phyloP scores from a whole-genome alignment of 64 coral and sea anemone genomes.

The Stichodactyla mertensii region DNA sequence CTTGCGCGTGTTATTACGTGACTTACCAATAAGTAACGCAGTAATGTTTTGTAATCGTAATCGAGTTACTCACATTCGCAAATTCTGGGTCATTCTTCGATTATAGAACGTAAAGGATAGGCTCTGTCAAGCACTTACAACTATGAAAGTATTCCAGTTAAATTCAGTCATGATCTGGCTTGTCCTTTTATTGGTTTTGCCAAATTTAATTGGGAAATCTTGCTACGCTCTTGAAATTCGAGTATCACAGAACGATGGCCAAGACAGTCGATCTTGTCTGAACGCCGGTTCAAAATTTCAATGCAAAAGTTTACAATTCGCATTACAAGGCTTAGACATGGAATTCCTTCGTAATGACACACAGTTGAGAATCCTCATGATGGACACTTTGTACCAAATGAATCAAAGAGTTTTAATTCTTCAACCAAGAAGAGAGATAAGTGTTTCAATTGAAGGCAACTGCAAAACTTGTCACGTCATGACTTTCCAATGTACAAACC shows the following conservation, averaged over 20 bases:
- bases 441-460: slow-evolving; percentile 14
- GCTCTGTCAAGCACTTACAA: not conserved
- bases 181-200: not conserved
- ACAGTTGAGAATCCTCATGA: slow-evolving; percentile 12
- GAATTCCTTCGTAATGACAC: not conserved
- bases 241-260: not conserved
- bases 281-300: not conserved
- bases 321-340: not conserved
- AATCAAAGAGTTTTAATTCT: not conserved
- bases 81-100: no score
- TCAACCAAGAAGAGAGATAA: slow-evolving; percentile 8
- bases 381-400: slow-evolving; percentile 24
- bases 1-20: no score
- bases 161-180: not conserved
- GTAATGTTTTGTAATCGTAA: no score
- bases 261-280: not conserved
- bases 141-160: not conserved
- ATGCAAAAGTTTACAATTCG: not conserved
- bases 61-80: no score
- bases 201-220: not conserved
- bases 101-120: no score
- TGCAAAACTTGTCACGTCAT: not conserved
- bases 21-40: no score
- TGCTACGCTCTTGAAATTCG: slow-evolving; percentile 14
- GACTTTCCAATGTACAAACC: not conserved